Evolutionary conservation across 2,888 invertebrate genomes (phyloP).

Genomic region (Patella depressa): DNA sequence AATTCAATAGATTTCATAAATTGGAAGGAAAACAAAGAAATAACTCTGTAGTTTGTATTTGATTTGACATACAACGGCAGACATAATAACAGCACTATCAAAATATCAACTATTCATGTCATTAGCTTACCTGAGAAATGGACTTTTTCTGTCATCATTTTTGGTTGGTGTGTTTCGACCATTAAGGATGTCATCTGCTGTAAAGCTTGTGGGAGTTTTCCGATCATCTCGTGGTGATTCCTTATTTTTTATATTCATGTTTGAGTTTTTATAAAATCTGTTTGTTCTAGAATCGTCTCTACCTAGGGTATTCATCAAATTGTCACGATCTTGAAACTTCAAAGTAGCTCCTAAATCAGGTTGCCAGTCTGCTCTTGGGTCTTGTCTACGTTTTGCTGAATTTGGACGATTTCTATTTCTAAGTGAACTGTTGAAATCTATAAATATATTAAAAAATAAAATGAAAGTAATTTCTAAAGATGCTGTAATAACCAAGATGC

Average conservation of each 20-base stretch:
- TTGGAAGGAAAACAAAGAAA: no score
- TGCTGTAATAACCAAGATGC: no score
- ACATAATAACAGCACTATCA: no score
- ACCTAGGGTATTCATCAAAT: background rate
- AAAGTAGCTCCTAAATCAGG: constrained; percentile 21
- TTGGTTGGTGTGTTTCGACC: background rate
- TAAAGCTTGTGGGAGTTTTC: background rate
- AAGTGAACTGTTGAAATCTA: constrained; percentile 14
- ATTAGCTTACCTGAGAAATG: background rate
- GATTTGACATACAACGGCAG: no score
- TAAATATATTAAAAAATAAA: no score
- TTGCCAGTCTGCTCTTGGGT: constrained; percentile 20
- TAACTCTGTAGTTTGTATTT: no score
- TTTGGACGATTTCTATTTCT: constrained; percentile 41
- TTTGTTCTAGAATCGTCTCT: background rate
- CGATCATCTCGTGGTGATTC: background rate
- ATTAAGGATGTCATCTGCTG: background rate
- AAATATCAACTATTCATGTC: no score
- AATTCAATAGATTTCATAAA: no score
- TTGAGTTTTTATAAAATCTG: background rate
- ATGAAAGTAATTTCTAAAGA: no score
- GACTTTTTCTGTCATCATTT: background rate
- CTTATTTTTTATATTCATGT: background rate
- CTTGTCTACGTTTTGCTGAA: constrained; percentile 45
- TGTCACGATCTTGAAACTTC: constrained; percentile 3